phyloP scores from a whole-genome alignment of 1,140 invertebrate genomes.

The Eurosta solidaginis region DNA sequence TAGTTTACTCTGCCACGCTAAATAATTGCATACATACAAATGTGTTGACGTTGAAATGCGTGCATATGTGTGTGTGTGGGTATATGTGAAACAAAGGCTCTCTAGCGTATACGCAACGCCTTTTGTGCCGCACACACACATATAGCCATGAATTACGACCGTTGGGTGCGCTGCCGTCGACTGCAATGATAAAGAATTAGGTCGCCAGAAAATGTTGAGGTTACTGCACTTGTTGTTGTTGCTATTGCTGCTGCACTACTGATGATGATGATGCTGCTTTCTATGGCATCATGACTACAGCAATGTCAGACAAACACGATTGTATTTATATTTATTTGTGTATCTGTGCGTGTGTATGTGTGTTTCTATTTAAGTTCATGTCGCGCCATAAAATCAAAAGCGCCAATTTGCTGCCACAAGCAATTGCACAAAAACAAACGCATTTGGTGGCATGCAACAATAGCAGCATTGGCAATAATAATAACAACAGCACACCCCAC shows the following conservation, averaged over 20 bases:
- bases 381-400: neutral
- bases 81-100: neutral
- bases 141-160: slow-evolving; percentile 7
- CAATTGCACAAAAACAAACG: slow-evolving; percentile 21
- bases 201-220: neutral
- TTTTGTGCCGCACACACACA: neutral
- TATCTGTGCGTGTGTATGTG: neutral
- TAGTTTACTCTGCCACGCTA: neutral
- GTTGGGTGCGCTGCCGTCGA: neutral
- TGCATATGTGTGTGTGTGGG: neutral
- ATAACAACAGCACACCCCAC: neutral
- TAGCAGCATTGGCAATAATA: too few relatives aligned
- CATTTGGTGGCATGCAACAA: neutral
- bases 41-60: neutral
- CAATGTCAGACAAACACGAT: neutral
- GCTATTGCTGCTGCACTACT: neutral
- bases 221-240: neutral
- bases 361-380: neutral
- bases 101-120: neutral
- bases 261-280: too few relatives aligned
- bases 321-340: neutral
- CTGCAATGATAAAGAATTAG: slow-evolving; percentile 12
- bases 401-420: slow-evolving; percentile 26
- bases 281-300: neutral
- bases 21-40: neutral